A percentile compares a stretch with the other conserved stretches of the same genome.
These are phyloP conservation scores for Riptortus pedestris DNA, from an alignment of 1,140 invertebrate species.

Conservation along the genomic window DNA sequence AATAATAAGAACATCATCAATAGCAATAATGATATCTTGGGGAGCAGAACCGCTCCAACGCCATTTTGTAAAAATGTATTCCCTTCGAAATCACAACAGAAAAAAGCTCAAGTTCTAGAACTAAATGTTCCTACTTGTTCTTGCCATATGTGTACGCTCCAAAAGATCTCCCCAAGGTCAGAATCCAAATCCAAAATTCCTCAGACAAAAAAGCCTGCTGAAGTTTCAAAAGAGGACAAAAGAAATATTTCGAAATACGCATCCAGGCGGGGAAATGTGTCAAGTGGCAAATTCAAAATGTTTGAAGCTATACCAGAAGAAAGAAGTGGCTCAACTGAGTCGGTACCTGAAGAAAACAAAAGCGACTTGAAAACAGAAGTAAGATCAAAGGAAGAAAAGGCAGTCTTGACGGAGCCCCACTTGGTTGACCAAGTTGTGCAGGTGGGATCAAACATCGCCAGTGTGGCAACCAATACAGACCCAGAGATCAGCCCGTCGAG, in stretches of 20 bases:
- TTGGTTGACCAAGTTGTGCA: constrained; percentile 16
- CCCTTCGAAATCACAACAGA: background rate
- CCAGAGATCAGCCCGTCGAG: background rate
- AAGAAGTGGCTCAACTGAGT: constrained; percentile 27
- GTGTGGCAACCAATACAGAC: constrained; percentile 7
- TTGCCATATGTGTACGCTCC: constrained; percentile 24
- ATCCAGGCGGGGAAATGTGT: constrained; percentile 15
- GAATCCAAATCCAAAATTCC: constrained; percentile 15
- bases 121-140: constrained; percentile 22
- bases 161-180: constrained; percentile 11
- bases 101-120: constrained; percentile 21
- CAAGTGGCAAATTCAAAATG: constrained; percentile 22
- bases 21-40: background rate
- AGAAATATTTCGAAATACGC: constrained; percentile 18
- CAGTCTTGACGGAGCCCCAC: constrained; percentile 15
- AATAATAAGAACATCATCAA: background rate
- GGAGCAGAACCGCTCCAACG: background rate
- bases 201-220: background rate
- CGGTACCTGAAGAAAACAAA: constrained; percentile 5
- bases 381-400: constrained; percentile 19
- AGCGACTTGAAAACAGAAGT: constrained; percentile 12
- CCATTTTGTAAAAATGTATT: constrained; percentile 12
- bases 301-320: constrained; percentile 34
- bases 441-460: constrained; percentile 15
- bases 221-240: background rate